Percentiles rank a stretch among this genome's conserved stretches.
These are phyloP conservation scores for Camponotus fellah DNA, from an alignment of 2,888 invertebrate genomes.

Conservation along the genomic window DNA sequence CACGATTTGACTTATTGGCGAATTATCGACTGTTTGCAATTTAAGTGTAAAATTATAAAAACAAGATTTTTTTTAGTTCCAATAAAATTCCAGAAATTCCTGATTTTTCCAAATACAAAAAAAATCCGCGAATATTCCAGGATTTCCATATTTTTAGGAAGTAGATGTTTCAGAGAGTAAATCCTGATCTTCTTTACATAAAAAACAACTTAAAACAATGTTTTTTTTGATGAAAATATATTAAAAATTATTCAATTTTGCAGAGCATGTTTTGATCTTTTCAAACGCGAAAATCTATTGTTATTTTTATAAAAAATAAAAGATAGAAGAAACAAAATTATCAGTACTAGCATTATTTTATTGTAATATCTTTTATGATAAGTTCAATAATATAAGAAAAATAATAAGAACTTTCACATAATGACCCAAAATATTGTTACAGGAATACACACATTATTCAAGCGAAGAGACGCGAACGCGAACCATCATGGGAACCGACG, in stretches of 20 bases:
- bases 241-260: not conserved
- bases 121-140: too few relatives aligned
- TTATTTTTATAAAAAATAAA: not conserved
- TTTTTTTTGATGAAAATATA: not conserved
- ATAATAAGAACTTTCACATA: not conserved
- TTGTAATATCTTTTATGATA: not conserved
- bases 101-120: too few relatives aligned
- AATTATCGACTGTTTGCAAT: too few relatives aligned
- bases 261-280: not conserved
- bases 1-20: too few relatives aligned
- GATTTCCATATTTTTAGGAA: too few relatives aligned
- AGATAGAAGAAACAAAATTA: not conserved
- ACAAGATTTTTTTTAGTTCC: too few relatives aligned
- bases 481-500: not conserved
- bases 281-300: not conserved
- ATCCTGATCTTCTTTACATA: not conserved
- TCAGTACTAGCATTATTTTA: not conserved
- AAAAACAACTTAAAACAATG: not conserved
- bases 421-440: constrained; percentile 8
- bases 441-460: not conserved
- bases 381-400: not conserved
- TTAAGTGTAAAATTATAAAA: too few relatives aligned
- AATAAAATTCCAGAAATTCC: too few relatives aligned
- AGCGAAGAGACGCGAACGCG: not conserved
- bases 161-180: too few relatives aligned